phyloP scores from a whole-genome alignment of 2,888 invertebrate genomes.

The Dioctria rufipes region DNA sequence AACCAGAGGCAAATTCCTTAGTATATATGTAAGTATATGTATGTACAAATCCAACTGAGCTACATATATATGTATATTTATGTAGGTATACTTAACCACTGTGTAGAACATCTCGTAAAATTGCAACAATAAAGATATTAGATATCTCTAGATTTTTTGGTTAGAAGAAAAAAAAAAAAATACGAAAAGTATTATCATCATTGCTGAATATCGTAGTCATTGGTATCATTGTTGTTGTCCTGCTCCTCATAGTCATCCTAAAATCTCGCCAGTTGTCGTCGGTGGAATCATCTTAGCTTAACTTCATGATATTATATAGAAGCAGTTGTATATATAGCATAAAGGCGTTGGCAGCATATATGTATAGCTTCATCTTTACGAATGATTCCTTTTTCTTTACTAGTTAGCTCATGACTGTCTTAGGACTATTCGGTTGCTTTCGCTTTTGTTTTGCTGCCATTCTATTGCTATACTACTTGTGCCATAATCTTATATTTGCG shows the following conservation, averaged over 20 bases:
- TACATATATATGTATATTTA: not conserved
- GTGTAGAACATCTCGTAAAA: constrained; percentile 12
- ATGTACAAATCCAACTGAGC: not conserved
- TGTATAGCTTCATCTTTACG: not conserved
- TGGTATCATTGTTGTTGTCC: constrained; percentile 22
- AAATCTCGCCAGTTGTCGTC: constrained; percentile 37
- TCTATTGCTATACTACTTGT: not conserved
- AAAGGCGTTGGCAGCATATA: not conserved
- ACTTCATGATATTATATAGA: constrained; percentile 29
- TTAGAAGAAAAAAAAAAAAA: no score
- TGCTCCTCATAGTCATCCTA: constrained; percentile 30
- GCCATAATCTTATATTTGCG: constrained; percentile 52
- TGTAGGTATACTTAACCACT: no score
- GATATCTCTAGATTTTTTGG: constrained; percentile 9
- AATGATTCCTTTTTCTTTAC: constrained; percentile 43
- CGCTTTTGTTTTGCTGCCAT: not conserved
- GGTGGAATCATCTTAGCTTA: constrained; percentile 10
- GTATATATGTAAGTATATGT: no score
- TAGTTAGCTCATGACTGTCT: constrained; percentile 4
- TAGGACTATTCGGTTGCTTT: constrained; percentile 34
- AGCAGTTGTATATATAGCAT: constrained; percentile 27
- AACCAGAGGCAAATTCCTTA: not conserved
- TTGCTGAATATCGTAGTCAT: constrained; percentile 34
- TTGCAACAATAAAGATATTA: constrained; percentile 54
- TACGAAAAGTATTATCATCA: not conserved